Percentiles rank a stretch among this genome's conserved stretches.
Conservation (phyloP, 2,113 vertebrate species). For the Mystacornis crossleyi region DNA sequence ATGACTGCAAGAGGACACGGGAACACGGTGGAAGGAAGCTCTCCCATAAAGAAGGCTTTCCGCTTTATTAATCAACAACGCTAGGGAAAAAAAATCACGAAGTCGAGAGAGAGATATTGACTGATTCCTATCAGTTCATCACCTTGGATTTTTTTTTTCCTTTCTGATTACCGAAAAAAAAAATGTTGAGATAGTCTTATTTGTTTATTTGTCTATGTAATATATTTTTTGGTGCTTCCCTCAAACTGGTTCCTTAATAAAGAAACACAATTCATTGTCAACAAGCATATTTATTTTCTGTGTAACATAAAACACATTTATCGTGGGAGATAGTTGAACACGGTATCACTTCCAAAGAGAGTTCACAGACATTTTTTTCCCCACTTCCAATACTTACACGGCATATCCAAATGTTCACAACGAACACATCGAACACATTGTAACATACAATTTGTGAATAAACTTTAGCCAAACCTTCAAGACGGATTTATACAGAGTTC, state of each 20-base stretch:
- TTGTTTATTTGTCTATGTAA: neutral
- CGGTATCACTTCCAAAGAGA: constrained; percentile 42
- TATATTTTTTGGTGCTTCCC: neutral
- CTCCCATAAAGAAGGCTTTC: constrained; percentile 1
- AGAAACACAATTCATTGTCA: constrained; percentile 37
- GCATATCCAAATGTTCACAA: constrained; percentile 64
- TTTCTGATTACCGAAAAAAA: neutral
- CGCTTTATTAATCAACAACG: constrained; percentile 51
- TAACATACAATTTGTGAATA: constrained; percentile 66
- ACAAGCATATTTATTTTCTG: constrained; percentile 75
- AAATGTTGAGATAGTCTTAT: neutral
- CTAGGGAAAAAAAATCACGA: neutral
- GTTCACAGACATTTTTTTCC: constrained; percentile 41
- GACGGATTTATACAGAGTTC: constrained; percentile 68
- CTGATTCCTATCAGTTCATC: constrained; percentile 30
- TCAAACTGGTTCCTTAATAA: constrained; percentile 16
- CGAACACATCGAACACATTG: constrained; percentile 68
- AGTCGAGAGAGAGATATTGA: neutral
- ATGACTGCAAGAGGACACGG: neutral
- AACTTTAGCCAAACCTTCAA: constrained; percentile 59
- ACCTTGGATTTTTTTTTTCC: neutral
- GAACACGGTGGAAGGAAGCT: neutral
- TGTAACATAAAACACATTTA: constrained; percentile 75
- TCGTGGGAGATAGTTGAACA: constrained; percentile 63
- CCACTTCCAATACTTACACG: constrained; percentile 58